Percentiles rank a stretch among this genome's conserved stretches.
phyloP scores from a whole-genome alignment of 2,797 vertebrate species.

The Thalassophryne amazonica region DNA sequence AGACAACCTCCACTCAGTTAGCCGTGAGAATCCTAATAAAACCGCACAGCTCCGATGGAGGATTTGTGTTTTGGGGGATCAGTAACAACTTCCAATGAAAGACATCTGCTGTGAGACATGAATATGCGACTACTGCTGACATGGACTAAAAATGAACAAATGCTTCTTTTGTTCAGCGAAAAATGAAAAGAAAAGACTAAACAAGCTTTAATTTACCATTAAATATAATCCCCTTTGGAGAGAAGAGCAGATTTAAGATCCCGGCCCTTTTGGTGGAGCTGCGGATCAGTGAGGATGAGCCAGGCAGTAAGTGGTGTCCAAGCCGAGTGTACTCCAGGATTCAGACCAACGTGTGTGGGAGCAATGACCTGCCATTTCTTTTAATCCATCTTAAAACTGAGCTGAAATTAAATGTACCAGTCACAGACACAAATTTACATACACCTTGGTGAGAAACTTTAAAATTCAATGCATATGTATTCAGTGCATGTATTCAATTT shows the following conservation, averaged over 20 bases:
- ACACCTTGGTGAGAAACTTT: no score
- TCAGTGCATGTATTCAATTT: no score
- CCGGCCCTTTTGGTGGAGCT: constrained; percentile 9
- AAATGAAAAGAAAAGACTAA: not conserved
- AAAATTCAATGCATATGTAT: no score
- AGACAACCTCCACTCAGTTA: constrained; percentile 25
- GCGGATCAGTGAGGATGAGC: constrained; percentile 11
- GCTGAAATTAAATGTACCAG: not conserved
- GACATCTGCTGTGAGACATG: constrained; percentile 23
- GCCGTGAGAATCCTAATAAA: constrained; percentile 9
- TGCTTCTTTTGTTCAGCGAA: constrained; percentile 25
- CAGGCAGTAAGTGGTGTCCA: constrained; percentile 30
- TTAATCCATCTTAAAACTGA: constrained; percentile 34
- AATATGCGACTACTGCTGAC: constrained; percentile 8
- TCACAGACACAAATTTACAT: no score
- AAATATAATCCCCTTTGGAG: constrained; percentile 7
- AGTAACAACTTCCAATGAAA: constrained; percentile 12
- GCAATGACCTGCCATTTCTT: constrained; percentile 17
- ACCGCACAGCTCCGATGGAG: constrained; percentile 5
- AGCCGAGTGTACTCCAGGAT: constrained; percentile 13
- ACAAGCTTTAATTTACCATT: not conserved
- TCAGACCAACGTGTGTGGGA: constrained; percentile 8
- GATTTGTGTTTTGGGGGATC: constrained; percentile 31
- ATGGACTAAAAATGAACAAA: constrained; percentile 13
- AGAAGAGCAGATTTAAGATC: not conserved